A percentile compares a stretch with the other conserved stretches of the same genome.
phyloP scores from a whole-genome alignment of 64 coral and sea anemone genomes.

The Cladopsammia gracilis region DNA sequence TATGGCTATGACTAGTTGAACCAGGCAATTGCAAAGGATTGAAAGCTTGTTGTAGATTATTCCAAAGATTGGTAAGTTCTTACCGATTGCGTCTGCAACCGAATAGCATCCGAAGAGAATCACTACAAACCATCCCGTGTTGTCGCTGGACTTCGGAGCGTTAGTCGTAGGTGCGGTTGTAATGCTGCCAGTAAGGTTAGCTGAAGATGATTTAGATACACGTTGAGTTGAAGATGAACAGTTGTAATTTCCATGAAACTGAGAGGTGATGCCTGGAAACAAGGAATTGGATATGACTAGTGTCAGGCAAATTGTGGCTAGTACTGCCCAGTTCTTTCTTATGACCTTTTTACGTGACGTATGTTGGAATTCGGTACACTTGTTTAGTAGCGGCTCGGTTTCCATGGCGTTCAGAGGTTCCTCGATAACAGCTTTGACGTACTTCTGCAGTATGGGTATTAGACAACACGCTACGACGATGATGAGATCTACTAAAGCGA shows the following conservation, averaged over 20 bases:
- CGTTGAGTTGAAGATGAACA: constrained; percentile 23
- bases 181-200: not conserved
- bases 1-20: constrained; percentile 84
- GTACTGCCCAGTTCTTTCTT: constrained; percentile 68
- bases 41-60: constrained; percentile 88
- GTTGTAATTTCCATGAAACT: constrained; percentile 90
- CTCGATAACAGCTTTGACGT: not conserved
- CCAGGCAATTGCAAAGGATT: constrained; percentile 72
- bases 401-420: constrained; percentile 5
- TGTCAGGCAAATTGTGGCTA: constrained; percentile 82
- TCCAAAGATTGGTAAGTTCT: constrained; percentile 87
- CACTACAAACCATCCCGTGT: constrained; percentile 93
- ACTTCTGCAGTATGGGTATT: constrained; percentile 14
- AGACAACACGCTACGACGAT: constrained; percentile 77
- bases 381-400: constrained; percentile 40
- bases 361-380: not conserved
- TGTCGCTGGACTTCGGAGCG: constrained; percentile 54
- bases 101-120: constrained; percentile 91
- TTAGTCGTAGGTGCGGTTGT: not conserved
- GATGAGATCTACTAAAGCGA: constrained; percentile 79
- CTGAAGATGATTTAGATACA: not conserved
- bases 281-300: constrained; percentile 86
- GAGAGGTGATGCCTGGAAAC: constrained; percentile 89
- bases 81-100: constrained; percentile 85
- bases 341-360: constrained; percentile 71